Base-by-base conservation (phyloP, 2,113 vertebrate species). In the Silurus asotus region DNA sequence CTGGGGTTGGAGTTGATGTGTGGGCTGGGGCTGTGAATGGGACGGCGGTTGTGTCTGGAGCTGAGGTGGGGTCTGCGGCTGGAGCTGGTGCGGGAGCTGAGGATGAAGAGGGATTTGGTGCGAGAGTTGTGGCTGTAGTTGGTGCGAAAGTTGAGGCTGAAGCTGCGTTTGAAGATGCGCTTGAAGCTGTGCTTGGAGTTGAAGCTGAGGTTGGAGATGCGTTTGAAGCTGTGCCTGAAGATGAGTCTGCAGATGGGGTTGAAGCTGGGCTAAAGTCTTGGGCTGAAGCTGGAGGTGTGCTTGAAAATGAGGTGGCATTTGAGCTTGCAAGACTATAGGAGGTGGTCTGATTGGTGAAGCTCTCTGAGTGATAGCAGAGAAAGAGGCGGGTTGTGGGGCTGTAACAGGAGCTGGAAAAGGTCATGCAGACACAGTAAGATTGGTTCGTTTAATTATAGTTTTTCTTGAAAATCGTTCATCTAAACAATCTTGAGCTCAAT, bases 181-280 rank as follows among this genome's bases (percentile, higher is more conserved):
- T 77, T 84, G 88, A 74, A 58, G 88, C 20, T 69, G 88, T 6
- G 69, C 62, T 37, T 85, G 81, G 74, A 64, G 87, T 17, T 55
- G 84, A 67, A 9, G 75, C 17, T 70, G 84, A 69, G 72, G 81
- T 69, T 78, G 87, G 67, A 61, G 78, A 25, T 49, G 79, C 19
- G 28, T 70, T 23, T 83, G 82, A 59, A 83, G 82, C 55, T 83
- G 82, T 15, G 19, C 92, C 89, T 92, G 91, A 88, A 37, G 92
- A 84, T 67, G 91, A 92, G 70, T 93, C 90, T 75, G 93, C 92
- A 87, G 91, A 89, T 89, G 93, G 19, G 87, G 72, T 19, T 84
- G 77, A 91, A 87, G 86, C 20, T 85, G 86, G 61, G 88, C 55
- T 28, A 87, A 67, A 51, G 79, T 2, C 55, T 85, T 87, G 74